Conservation (phyloP, 2,888 invertebrate genomes). For the Mythimna albipuncta region DNA sequence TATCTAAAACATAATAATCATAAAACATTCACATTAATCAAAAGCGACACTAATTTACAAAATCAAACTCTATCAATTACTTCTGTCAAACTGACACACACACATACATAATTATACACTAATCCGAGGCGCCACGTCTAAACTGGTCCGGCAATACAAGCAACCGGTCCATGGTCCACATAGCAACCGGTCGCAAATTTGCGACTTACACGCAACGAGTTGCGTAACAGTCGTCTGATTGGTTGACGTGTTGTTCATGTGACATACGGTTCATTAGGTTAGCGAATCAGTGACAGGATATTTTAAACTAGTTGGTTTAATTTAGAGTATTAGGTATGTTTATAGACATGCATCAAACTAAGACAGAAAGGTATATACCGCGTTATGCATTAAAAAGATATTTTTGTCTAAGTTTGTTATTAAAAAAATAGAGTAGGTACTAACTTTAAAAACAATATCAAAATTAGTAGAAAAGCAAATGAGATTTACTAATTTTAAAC, state of each 20-base stretch:
- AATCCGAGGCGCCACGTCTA: conserved; percentile 34
- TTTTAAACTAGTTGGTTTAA: background rate
- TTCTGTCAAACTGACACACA: background rate
- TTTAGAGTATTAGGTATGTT: background rate
- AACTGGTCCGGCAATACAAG: conserved; percentile 43
- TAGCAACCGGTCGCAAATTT: conserved; percentile 76
- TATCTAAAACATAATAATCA: background rate
- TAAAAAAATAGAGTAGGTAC: too few species aligned
- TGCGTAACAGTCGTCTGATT: conserved; percentile 73
- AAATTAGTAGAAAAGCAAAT: too few species aligned
- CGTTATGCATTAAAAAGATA: too few species aligned
- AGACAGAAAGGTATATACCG: too few species aligned
- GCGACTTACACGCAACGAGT: conserved; percentile 71
- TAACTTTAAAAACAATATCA: too few species aligned
- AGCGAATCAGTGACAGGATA: background rate
- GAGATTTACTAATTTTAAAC: too few species aligned
- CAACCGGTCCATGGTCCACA: conserved; percentile 68
- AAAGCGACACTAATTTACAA: conserved; percentile 23
- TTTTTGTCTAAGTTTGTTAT: too few species aligned
- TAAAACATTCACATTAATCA: conserved; percentile 8
- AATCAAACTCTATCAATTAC: conserved; percentile 25
- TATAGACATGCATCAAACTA: too few species aligned
- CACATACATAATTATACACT: conserved; percentile 4
- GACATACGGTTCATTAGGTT: conserved; percentile 59
- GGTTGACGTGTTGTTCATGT: conserved; percentile 63